Base-by-base conservation (phyloP, 1,140 invertebrate species). In the Chionoecetes opilio region DNA sequence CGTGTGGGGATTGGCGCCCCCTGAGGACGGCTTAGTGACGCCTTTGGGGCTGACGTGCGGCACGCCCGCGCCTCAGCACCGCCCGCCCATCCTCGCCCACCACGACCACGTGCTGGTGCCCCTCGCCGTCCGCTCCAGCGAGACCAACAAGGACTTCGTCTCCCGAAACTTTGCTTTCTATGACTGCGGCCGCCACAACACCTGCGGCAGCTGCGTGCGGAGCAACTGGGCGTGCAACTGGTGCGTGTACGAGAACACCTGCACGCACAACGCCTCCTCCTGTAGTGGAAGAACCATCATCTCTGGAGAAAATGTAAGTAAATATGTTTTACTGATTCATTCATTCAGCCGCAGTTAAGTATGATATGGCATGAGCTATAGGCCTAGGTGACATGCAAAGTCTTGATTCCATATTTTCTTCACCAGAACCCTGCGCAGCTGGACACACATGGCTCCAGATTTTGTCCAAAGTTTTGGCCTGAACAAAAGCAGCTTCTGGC, bases 191-290 rank as follows among this genome's bases (percentile, higher is more conserved):
- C 98, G 98, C 94, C 99, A 99, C 97, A 98, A 97, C 17, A 98
- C 98, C 96, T 99, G 99, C 97, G 98, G 98, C 85, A 98, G 98
- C 46, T 99, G 99, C 97, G 98, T 99, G 3, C 98, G 98, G 96
- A 98, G 98, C 92, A 98, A 98, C 96, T 99, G 99, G 99, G 98
- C 98, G 3, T 99, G 99, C 96, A 99, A 98, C 96, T 99, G 99
- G 99, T 99, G 99, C 97, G 98, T 99, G 90, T 99, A 99, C 97
- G 99, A 99, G 96, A 99, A 99, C 97, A 98, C 98, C 96, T 99
- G 99, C 97, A 99, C 99, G 0, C 98, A 99, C 97, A 98, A 99
- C 97, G 98, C 98, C 34, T 98, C 98, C 38, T 97, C 97, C 32
- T 99, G 99, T 97, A 98, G 98, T 96, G 46, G 46, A 17, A 97